These are phyloP conservation scores for Pherbina coryleti DNA, from an alignment of 2,888 invertebrate genomes.

Conservation along the genomic window DNA sequence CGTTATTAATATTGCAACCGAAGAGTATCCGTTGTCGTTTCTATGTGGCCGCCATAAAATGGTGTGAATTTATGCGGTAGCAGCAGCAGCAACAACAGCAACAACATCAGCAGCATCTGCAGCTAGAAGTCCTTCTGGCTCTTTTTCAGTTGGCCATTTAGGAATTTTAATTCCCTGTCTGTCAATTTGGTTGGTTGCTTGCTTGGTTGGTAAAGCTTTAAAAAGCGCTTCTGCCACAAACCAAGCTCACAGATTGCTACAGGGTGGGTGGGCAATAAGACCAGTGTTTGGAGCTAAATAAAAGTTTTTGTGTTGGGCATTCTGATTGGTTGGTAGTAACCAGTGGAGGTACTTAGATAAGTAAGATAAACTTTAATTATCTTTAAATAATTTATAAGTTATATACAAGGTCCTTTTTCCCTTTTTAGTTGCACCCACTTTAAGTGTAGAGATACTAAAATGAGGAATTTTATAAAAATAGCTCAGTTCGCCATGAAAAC, in stretches of 20 bases:
- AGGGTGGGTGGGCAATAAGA: background rate
- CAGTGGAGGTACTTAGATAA: constrained; percentile 5
- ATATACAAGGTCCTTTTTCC: too few relatives aligned
- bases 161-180: constrained; percentile 41
- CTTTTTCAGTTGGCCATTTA: constrained; percentile 29
- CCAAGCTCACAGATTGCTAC: constrained; percentile 13
- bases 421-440: too few relatives aligned
- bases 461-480: too few relatives aligned
- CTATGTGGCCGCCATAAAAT: constrained; percentile 22
- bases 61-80: constrained; percentile 38
- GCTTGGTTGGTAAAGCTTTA: background rate
- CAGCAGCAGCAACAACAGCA: constrained; percentile 9
- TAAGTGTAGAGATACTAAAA: too few relatives aligned
- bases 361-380: too few relatives aligned
- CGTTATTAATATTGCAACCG: constrained; percentile 62
- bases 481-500: too few relatives aligned
- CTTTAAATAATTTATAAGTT: too few relatives aligned
- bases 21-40: constrained; percentile 26
- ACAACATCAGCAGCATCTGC: constrained; percentile 11
- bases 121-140: background rate
- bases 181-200: constrained; percentile 29
- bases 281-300: background rate
- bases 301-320: background rate
- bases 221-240: constrained; percentile 18
- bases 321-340: constrained; percentile 9